phyloP scores from a whole-genome alignment of 2,797 vertebrate species.

The Botia kubotai region DNA sequence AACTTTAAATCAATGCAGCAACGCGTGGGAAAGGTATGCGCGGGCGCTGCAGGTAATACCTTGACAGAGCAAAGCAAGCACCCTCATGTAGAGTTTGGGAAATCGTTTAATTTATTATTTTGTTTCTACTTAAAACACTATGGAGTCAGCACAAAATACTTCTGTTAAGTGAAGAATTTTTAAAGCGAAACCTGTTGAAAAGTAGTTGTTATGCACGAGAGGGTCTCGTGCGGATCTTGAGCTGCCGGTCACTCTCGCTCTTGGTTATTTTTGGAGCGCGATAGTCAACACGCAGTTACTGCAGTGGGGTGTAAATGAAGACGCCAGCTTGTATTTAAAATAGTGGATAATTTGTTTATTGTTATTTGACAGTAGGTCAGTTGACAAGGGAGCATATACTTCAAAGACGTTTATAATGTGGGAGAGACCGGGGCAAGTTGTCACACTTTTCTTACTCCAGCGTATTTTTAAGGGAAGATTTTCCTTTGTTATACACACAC shows the following conservation, averaged over 20 bases:
- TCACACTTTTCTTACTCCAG: background rate
- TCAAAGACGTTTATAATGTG: background rate
- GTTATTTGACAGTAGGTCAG: background rate
- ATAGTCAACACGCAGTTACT: background rate
- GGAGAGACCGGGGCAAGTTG: background rate
- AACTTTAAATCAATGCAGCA: slow-evolving; percentile 6
- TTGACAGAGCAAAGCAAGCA: background rate
- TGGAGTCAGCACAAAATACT: background rate
- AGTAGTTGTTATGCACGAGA: background rate
- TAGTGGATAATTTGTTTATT: background rate
- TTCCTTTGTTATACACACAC: background rate
- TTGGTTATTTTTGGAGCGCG: slow-evolving; percentile 11
- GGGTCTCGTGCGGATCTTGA: background rate
- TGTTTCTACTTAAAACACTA: background rate
- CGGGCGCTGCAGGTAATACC: slow-evolving; percentile 36
- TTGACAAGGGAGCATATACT: background rate
- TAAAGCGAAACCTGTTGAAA: background rate
- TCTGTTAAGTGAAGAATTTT: background rate
- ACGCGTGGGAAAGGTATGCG: slow-evolving; percentile 51
- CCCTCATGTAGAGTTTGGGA: background rate
- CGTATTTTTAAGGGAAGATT: background rate
- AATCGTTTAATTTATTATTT: background rate
- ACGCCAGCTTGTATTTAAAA: background rate
- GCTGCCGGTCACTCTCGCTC: background rate
- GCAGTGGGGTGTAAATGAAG: background rate